Percentiles rank a stretch among this genome's conserved stretches.
phyloP scores from a whole-genome alignment of 2,888 invertebrate genomes.

The Cephus pulcher region DNA sequence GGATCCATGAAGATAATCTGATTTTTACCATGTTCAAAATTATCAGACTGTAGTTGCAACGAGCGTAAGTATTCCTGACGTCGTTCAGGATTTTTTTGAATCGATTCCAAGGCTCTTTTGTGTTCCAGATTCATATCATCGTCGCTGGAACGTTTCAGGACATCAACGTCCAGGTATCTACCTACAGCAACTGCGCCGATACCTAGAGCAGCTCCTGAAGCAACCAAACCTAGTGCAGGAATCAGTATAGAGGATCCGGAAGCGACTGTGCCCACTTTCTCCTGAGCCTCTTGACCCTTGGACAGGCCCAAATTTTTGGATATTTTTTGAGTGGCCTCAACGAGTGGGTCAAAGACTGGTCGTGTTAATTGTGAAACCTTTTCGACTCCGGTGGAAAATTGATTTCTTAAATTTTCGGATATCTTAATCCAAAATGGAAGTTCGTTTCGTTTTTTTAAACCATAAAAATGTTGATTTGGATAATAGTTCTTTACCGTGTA shows the following conservation, averaged over 20 bases:
- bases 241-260: conserved; percentile 75
- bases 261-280: conserved; percentile 74
- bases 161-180: conserved; percentile 75
- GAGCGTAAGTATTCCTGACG: background rate
- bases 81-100: background rate
- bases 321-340: conserved; percentile 84
- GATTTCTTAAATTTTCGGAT: conserved; percentile 79
- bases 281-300: conserved; percentile 68
- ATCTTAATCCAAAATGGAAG: conserved; percentile 80
- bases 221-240: conserved; percentile 81
- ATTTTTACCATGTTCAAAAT: background rate
- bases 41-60: background rate
- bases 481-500: conserved; percentile 59
- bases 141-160: conserved; percentile 71
- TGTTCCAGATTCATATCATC: conserved; percentile 70
- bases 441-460: conserved; percentile 73
- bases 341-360: conserved; percentile 77
- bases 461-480: conserved; percentile 67
- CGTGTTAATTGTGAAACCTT: conserved; percentile 76
- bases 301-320: conserved; percentile 80
- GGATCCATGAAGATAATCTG: background rate
- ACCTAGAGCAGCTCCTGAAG: conserved; percentile 85
- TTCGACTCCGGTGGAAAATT: conserved; percentile 78
- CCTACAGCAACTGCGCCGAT: conserved; percentile 86
- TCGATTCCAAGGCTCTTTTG: conserved; percentile 67